Evolutionary conservation across 2,888 invertebrate genomes (phyloP).

Genomic region (Hypomecis punctinalis): DNA sequence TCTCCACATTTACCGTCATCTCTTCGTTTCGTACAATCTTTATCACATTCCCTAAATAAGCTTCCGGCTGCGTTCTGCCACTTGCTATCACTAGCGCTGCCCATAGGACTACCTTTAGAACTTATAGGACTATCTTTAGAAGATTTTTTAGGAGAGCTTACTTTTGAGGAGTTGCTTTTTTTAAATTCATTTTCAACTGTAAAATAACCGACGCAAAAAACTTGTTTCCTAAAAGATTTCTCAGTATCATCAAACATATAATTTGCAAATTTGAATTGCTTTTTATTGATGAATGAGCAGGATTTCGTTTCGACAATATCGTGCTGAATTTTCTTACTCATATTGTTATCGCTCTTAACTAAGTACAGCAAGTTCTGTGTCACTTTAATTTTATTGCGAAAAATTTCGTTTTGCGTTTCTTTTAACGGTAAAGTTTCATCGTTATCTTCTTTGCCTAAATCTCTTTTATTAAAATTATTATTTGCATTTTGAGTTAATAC

Average conservation of each 20-base stretch:
- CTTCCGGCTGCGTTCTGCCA: background rate
- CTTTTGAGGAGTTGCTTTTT: slow-evolving; percentile 32
- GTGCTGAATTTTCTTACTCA: slow-evolving; percentile 43
- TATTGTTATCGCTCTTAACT: slow-evolving; percentile 54
- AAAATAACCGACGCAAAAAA: slow-evolving; percentile 71
- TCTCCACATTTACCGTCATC: slow-evolving; percentile 38
- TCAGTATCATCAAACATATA: slow-evolving; percentile 64
- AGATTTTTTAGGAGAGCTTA: slow-evolving; percentile 11
- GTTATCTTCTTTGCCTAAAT: slow-evolving; percentile 5
- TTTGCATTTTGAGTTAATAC: background rate
- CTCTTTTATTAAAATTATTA: slow-evolving; percentile 9
- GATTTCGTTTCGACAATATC: slow-evolving; percentile 57
- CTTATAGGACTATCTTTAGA: background rate
- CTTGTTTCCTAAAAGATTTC: slow-evolving; percentile 54
- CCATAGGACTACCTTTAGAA: slow-evolving; percentile 31
- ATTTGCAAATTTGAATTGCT: slow-evolving; percentile 56
- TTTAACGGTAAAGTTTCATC: background rate
- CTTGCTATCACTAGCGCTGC: slow-evolving; percentile 38
- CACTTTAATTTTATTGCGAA: slow-evolving; percentile 10
- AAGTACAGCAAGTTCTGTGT: slow-evolving; percentile 38
- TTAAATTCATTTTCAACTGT: slow-evolving; percentile 61
- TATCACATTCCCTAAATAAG: slow-evolving; percentile 49
- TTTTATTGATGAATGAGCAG: slow-evolving; percentile 49
- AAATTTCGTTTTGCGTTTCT: slow-evolving; percentile 1
- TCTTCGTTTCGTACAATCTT: slow-evolving; percentile 50